A percentile compares a stretch with the other conserved stretches of the same genome.
These are phyloP conservation scores for Chunga burmeisteri DNA, from an alignment of 2,113 vertebrate species.

Conservation along the genomic window DNA sequence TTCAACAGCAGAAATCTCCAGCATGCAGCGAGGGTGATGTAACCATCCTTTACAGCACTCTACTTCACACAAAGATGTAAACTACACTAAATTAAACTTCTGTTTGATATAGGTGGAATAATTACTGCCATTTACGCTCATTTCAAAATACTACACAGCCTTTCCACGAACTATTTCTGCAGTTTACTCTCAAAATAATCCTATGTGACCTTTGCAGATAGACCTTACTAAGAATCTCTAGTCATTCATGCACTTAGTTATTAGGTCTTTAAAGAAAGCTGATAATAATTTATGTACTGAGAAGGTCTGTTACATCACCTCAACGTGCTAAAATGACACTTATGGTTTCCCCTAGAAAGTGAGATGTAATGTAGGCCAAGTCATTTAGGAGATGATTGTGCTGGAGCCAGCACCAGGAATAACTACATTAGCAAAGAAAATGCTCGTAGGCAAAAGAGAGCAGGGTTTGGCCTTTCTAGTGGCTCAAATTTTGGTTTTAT, in stretches of 20 bases:
- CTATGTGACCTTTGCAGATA: neutral
- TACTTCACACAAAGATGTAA: neutral
- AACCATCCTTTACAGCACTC: neutral
- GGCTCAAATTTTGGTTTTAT: neutral
- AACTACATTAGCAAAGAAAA: constrained; percentile 4
- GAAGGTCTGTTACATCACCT: neutral
- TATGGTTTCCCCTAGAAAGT: neutral
- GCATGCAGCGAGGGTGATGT: neutral
- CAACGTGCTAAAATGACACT: neutral
- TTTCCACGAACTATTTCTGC: neutral
- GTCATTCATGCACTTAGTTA: neutral
- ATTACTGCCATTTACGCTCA: neutral
- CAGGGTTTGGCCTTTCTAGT: neutral
- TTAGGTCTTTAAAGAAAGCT: neutral
- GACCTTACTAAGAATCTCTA: neutral
- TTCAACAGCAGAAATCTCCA: neutral
- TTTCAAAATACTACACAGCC: neutral
- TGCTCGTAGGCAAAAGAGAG: neutral
- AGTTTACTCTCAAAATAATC: neutral
- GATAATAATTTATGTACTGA: neutral
- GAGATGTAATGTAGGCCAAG: neutral
- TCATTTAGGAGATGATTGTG: neutral
- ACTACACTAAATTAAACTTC: neutral
- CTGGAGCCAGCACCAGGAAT: neutral
- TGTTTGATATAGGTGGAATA: neutral